Evolutionary conservation across 1,140 invertebrate species (phyloP).

Genomic region (Calosoma granatense): DNA sequence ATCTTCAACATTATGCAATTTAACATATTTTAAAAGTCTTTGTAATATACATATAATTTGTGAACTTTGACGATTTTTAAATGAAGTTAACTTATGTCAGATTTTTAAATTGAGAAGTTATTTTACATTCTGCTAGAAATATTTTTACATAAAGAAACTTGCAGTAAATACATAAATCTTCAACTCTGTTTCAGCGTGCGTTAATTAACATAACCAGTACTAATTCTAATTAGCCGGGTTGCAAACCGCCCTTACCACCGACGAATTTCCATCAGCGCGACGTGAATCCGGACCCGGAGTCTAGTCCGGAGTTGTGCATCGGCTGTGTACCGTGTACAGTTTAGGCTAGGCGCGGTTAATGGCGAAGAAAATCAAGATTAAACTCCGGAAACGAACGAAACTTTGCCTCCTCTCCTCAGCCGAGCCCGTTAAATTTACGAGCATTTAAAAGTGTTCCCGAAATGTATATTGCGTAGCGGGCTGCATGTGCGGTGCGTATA

Average conservation of each 20-base stretch:
- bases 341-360: neutral
- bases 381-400: neutral
- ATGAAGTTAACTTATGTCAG: too few species aligned
- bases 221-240: neutral
- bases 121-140: too few species aligned
- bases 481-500: neutral
- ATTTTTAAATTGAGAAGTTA: too few species aligned
- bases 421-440: neutral
- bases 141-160: too few species aligned
- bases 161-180: neutral
- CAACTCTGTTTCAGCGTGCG: neutral
- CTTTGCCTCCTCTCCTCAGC: neutral
- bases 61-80: too few species aligned
- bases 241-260: neutral
- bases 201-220: neutral
- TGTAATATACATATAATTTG: too few species aligned
- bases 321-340: too few species aligned
- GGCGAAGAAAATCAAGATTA: constrained; percentile 9
- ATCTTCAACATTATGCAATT: too few species aligned
- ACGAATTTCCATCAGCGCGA: too few species aligned
- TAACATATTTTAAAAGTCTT: too few species aligned
- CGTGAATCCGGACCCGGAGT: too few species aligned
- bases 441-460: constrained; percentile 4
- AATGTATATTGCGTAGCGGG: neutral
- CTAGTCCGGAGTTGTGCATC: too few species aligned